These are phyloP conservation scores for Paedocypris micromegethes DNA, from an alignment of 2,797 vertebrate species.

Conservation along the genomic window DNA sequence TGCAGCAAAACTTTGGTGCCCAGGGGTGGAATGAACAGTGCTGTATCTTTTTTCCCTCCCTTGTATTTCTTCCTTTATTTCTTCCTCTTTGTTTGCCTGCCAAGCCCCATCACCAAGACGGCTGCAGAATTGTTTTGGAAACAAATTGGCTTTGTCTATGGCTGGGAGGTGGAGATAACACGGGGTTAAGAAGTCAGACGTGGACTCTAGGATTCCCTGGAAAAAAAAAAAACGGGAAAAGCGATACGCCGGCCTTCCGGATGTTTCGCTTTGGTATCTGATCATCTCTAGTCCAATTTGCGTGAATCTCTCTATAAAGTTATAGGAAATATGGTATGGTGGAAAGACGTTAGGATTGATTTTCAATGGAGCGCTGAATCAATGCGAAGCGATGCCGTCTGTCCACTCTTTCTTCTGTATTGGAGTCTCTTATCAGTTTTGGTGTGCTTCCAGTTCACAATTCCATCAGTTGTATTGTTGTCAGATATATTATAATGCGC, in stretches of 20 bases:
- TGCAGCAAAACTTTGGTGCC: background rate
- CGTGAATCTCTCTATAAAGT: slow-evolving; percentile 43
- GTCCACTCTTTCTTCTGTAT: slow-evolving; percentile 14
- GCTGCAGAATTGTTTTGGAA: slow-evolving; percentile 25
- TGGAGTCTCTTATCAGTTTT: slow-evolving; percentile 27
- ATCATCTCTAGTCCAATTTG: slow-evolving; percentile 47
- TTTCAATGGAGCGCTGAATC: slow-evolving; percentile 42
- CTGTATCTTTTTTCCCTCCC: slow-evolving; percentile 18
- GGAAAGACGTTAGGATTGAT: slow-evolving; percentile 50
- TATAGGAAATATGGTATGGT: slow-evolving; percentile 40
- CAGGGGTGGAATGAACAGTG: background rate
- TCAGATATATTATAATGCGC: background rate
- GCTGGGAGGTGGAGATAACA: slow-evolving; percentile 25
- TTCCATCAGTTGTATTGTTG: slow-evolving; percentile 14
- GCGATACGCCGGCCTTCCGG: slow-evolving; percentile 21
- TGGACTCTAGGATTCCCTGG: slow-evolving; percentile 14
- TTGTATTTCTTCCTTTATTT: slow-evolving; percentile 27
- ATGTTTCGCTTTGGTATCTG: slow-evolving; percentile 39
- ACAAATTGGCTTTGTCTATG: slow-evolving; percentile 27
- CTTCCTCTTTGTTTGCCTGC: slow-evolving; percentile 28
- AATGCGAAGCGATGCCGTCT: slow-evolving; percentile 33
- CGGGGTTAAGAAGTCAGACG: slow-evolving; percentile 29
- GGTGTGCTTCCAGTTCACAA: slow-evolving; percentile 10
- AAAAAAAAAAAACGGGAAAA: slow-evolving; percentile 16
- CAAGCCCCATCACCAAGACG: slow-evolving; percentile 18